Evolutionary conservation across 2,797 vertebrate genomes (phyloP).

Genomic region (Cynodonichthys magdalenae): DNA sequence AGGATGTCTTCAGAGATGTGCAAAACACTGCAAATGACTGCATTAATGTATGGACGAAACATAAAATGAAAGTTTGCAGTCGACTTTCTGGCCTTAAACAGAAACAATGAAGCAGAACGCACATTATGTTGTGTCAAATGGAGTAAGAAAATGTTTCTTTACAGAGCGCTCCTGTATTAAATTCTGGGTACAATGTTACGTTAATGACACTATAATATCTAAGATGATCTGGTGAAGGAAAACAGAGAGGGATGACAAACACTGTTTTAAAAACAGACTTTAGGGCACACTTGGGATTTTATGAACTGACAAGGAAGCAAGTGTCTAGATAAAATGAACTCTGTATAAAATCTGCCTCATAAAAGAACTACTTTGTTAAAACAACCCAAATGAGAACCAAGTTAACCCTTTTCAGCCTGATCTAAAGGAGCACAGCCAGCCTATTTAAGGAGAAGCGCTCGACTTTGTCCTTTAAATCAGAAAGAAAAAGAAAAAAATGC

Average conservation of each 20-base stretch:
- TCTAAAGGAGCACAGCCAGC: background rate
- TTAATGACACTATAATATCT: background rate
- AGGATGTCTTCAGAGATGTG: background rate
- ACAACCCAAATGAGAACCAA: background rate
- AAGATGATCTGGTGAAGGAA: background rate
- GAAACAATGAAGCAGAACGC: background rate
- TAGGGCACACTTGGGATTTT: background rate
- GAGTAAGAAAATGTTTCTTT: background rate
- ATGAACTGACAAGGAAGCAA: background rate
- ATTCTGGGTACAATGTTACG: background rate
- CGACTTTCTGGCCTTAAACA: background rate
- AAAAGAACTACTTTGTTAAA: background rate
- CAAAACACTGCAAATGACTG: background rate
- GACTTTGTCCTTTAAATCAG: background rate
- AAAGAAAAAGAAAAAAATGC: background rate
- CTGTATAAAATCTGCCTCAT: background rate
- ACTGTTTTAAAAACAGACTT: background rate
- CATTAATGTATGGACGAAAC: background rate
- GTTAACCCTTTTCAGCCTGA: background rate
- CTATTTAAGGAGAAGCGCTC: background rate
- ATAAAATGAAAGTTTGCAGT: background rate
- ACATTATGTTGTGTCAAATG: background rate
- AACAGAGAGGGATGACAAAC: background rate
- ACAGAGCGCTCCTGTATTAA: no score
- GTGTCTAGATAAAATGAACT: background rate